Evolutionary conservation across 2,888 invertebrate species (phyloP).

Genomic region (Argyresthia albistria): DNA sequence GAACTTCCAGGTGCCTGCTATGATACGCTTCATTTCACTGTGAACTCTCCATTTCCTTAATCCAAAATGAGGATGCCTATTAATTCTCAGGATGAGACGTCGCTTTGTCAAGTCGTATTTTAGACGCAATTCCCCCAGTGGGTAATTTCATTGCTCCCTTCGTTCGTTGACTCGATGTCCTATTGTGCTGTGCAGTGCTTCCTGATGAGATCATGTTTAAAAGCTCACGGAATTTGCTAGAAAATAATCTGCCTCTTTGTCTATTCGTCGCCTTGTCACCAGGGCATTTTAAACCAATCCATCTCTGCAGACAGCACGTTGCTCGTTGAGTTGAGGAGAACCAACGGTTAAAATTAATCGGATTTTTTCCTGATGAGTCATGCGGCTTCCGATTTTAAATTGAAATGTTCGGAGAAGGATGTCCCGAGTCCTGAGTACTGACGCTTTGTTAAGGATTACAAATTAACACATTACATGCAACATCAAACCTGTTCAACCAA

Average conservation of each 20-base stretch:
- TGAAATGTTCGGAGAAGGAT: slow-evolving; percentile 49
- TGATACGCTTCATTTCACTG: background rate
- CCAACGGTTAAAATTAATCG: slow-evolving; percentile 50
- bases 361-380: slow-evolving; percentile 59
- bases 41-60: slow-evolving; percentile 1
- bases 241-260: slow-evolving; percentile 34
- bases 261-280: slow-evolving; percentile 29
- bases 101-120: background rate
- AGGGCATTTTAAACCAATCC: slow-evolving; percentile 41
- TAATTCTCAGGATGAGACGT: slow-evolving; percentile 2
- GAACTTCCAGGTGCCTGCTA: slow-evolving; percentile 52
- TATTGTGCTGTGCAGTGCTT: slow-evolving; percentile 41
- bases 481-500: no score
- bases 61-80: background rate
- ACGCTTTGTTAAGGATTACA: no score
- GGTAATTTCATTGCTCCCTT: slow-evolving; percentile 35
- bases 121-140: background rate
- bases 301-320: slow-evolving; percentile 34
- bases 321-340: slow-evolving; percentile 22
- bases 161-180: slow-evolving; percentile 26
- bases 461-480: no score
- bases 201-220: slow-evolving; percentile 53
- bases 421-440: slow-evolving; percentile 40
- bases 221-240: slow-evolving; percentile 24
- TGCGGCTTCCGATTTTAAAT: slow-evolving; percentile 63